Evolutionary conservation across 2,113 vertebrate genomes (phyloP).

Genomic region (Tauraco erythrolophus): DNA sequence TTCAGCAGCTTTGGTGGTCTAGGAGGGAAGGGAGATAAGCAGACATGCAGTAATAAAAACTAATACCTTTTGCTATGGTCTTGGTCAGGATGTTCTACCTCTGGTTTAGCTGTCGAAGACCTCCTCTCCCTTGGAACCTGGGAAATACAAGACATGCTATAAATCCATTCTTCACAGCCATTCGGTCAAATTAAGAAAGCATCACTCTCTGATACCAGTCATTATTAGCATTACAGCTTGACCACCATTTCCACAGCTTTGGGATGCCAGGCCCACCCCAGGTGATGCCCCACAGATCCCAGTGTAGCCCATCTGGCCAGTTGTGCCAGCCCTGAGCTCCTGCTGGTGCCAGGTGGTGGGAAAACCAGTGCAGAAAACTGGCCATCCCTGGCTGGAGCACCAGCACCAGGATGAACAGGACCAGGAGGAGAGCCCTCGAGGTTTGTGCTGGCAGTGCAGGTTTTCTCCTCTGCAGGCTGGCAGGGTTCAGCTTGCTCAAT

Average conservation of each 20-base stretch:
- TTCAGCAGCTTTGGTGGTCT: neutral
- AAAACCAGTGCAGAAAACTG: neutral
- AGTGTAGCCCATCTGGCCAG: fast-evolving
- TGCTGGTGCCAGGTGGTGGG: neutral
- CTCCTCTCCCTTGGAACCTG: conserved; percentile 96
- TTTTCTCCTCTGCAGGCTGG: neutral
- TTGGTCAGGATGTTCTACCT: conserved; percentile 88
- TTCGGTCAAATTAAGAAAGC: neutral
- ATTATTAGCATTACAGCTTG: neutral
- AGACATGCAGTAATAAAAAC: neutral
- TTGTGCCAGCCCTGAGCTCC: neutral
- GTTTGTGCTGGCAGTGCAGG: neutral
- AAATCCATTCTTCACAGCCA: neutral
- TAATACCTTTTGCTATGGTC: conserved; percentile 96
- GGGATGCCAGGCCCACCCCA: neutral
- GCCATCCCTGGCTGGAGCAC: neutral
- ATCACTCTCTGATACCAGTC: neutral
- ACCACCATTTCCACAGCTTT: fast-evolving
- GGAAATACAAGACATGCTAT: neutral
- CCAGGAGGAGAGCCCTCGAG: neutral
- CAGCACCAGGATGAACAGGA: neutral
- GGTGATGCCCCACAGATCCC: neutral
- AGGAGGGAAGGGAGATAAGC: neutral
- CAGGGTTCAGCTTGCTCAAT: neutral
- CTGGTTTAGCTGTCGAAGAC: conserved; percentile 87